phyloP scores from a whole-genome alignment of 1,140 invertebrate species.

The Acromyrmex heyeri region DNA sequence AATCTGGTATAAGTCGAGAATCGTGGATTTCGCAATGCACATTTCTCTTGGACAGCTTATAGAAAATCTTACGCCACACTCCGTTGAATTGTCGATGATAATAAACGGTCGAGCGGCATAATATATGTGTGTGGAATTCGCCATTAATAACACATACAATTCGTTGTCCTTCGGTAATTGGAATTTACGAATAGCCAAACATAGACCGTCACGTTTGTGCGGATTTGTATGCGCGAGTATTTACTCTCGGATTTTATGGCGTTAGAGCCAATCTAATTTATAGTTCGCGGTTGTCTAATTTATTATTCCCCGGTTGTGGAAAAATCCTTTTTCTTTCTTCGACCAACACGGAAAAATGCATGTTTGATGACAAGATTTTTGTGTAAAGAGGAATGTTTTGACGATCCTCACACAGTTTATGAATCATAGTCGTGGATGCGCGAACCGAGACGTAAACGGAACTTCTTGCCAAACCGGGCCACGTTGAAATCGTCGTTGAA shows the following conservation, averaged over 20 bases:
- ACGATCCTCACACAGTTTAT: conserved; percentile 30
- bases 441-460: conserved; percentile 40
- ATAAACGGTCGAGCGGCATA: conserved; percentile 16
- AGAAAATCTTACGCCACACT: conserved; percentile 1
- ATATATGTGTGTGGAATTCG: conserved; percentile 19
- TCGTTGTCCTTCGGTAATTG: conserved; percentile 1
- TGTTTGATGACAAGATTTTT: neutral
- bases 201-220: neutral
- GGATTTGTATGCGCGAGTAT: conserved; percentile 6
- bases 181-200: conserved; percentile 19
- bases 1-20: conserved; percentile 12
- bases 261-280: neutral
- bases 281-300: neutral
- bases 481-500: conserved; percentile 43
- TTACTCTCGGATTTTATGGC: neutral
- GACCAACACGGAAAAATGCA: too few relatives aligned
- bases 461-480: conserved; percentile 43
- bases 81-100: conserved; percentile 37
- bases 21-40: neutral
- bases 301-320: neutral
- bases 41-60: neutral
- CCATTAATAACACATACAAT: conserved; percentile 41
- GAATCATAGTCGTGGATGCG: conserved; percentile 51
- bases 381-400: conserved; percentile 1
- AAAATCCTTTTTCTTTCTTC: neutral